Evolutionary conservation across 2,888 invertebrate genomes (phyloP).

Genomic region (Platycheirus albimanus): DNA sequence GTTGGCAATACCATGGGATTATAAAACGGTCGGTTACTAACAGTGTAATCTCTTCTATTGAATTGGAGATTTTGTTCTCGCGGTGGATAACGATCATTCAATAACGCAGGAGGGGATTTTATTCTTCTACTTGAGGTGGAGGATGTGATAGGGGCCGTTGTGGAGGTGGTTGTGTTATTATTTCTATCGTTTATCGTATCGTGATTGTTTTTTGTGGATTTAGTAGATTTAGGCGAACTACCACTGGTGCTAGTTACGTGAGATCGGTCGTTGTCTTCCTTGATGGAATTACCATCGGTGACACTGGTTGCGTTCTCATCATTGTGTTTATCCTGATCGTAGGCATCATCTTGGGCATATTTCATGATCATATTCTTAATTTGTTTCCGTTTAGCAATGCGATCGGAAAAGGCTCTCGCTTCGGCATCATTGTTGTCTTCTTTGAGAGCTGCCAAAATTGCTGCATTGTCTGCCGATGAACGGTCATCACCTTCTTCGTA

Average conservation of each 20-base stretch:
- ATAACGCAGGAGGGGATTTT: conserved; percentile 60
- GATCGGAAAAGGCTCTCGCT: conserved; percentile 85
- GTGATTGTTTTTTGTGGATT: conserved; percentile 71
- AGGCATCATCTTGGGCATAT: conserved; percentile 90
- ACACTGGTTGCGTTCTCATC: conserved; percentile 66
- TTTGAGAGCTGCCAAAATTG: conserved; percentile 82
- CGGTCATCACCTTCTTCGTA: conserved; percentile 82
- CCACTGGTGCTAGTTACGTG: conserved; percentile 74
- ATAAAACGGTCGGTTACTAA: conserved; percentile 49
- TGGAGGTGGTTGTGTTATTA: conserved; percentile 79
- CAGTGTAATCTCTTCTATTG: conserved; percentile 54
- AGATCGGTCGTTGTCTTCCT: conserved; percentile 75
- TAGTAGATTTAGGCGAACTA: conserved; percentile 68
- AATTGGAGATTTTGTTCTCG: conserved; percentile 62
- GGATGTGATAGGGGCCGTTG: conserved; percentile 77
- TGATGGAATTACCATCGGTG: conserved; percentile 81
- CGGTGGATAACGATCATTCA: conserved; percentile 55
- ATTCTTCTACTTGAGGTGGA: conserved; percentile 71
- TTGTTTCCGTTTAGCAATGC: conserved; percentile 91
- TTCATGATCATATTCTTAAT: conserved; percentile 92
- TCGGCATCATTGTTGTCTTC: conserved; percentile 82
- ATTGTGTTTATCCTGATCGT: conserved; percentile 79
- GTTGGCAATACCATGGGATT: conserved; percentile 61
- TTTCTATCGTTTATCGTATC: conserved; percentile 79
- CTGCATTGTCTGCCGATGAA: conserved; percentile 84